These are phyloP conservation scores for Halocynthia aurantium DNA, from an alignment of 23 tunicate genomes.

Conservation along the genomic window DNA sequence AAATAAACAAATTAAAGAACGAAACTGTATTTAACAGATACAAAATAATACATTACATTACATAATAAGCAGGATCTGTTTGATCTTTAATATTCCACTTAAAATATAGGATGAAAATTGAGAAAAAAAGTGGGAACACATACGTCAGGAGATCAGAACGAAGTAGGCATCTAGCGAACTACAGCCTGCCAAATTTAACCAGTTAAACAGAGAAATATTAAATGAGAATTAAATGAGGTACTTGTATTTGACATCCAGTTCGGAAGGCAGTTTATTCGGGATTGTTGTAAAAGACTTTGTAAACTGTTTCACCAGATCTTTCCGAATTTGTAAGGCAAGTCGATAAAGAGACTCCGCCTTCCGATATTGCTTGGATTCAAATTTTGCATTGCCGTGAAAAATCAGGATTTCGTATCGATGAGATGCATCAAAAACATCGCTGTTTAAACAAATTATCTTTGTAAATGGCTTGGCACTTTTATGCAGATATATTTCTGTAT, in stretches of 20 bases:
- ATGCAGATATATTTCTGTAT: too few species aligned
- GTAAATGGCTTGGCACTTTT: too few species aligned
- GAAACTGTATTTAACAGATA: too few species aligned
- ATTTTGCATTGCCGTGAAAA: conserved; percentile 41
- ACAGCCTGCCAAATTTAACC: too few species aligned
- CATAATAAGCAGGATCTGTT: too few species aligned
- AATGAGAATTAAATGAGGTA: not conserved
- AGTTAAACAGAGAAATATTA: not conserved
- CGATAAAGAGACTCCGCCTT: conserved; percentile 41
- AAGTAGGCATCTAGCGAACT: too few species aligned
- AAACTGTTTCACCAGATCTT: conserved; percentile 34
- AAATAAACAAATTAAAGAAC: too few species aligned
- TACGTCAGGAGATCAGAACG: too few species aligned
- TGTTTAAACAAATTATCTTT: not conserved
- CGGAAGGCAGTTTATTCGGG: conserved; percentile 18
- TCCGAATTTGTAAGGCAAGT: conserved; percentile 34
- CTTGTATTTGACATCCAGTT: conserved; percentile 21
- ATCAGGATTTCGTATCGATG: conserved; percentile 49
- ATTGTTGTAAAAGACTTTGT: conserved; percentile 14
- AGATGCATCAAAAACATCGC: not conserved
- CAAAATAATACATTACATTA: too few species aligned
- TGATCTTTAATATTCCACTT: too few species aligned
- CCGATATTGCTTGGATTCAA: conserved; percentile 37
- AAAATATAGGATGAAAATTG: too few species aligned
- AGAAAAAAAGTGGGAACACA: too few species aligned